Conservation (phyloP, 2,888 invertebrate species). For the Caenorhabditis virilis region DNA sequence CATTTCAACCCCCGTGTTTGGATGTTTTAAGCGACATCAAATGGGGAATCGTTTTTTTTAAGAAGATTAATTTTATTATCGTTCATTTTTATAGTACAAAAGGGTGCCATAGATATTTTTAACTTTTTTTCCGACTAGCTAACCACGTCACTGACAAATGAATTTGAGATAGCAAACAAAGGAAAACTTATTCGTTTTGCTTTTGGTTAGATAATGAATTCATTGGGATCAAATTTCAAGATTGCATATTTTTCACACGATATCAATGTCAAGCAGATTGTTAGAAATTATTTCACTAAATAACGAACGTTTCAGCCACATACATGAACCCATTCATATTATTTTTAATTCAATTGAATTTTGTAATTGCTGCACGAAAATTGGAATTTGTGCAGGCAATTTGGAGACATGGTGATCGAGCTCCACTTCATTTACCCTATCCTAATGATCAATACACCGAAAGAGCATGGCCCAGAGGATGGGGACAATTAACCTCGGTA, state of each 20-base stretch:
- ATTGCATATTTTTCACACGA: not conserved
- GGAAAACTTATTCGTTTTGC: too few species aligned
- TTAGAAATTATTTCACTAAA: not conserved
- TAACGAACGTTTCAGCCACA: not conserved
- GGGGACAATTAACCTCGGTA: conserved; percentile 44
- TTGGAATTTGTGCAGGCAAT: conserved; percentile 71
- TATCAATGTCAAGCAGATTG: not conserved
- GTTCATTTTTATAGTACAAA: too few species aligned
- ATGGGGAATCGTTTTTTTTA: not conserved
- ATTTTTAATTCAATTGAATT: not conserved
- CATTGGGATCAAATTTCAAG: not conserved
- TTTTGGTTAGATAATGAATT: not conserved
- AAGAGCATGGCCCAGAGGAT: conserved; percentile 41
- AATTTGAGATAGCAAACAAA: too few species aligned
- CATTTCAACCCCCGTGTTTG: conserved; percentile 61
- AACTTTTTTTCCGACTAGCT: too few species aligned
- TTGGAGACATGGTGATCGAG: conserved; percentile 83
- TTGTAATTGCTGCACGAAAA: not conserved
- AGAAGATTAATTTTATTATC: too few species aligned
- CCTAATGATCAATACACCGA: conserved; percentile 44
- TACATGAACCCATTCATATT: not conserved
- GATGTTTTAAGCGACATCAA: not conserved
- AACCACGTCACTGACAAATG: too few species aligned
- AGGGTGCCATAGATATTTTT: too few species aligned
- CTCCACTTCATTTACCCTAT: conserved; percentile 41